Percentiles rank a stretch among this genome's conserved stretches.
Conservation (phyloP, 2,888 invertebrate genomes). For the Zaprionus lineosus region DNA sequence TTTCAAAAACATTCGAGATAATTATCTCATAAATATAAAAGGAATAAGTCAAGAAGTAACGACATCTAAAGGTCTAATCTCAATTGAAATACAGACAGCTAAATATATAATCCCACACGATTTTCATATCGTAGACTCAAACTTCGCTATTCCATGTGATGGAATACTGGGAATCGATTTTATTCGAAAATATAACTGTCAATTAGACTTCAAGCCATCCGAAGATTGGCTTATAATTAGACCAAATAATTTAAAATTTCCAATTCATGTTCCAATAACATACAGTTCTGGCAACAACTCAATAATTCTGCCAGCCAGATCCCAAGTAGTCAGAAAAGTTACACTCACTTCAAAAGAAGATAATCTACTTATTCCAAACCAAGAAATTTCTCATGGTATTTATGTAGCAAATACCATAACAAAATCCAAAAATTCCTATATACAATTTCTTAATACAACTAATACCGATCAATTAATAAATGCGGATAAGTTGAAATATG, state of each 20-base stretch:
- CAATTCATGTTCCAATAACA: neutral
- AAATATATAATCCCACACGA: neutral
- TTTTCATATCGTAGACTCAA: neutral
- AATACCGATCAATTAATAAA: neutral
- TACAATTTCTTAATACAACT: neutral
- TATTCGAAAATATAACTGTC: neutral
- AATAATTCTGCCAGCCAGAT: neutral
- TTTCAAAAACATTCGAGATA: neutral
- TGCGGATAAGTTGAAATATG: neutral
- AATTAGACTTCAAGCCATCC: neutral
- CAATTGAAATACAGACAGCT: neutral
- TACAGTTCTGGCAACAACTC: too few relatives aligned
- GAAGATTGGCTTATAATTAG: neutral
- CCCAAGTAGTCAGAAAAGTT: neutral
- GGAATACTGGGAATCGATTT: neutral
- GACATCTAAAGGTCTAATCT: neutral
- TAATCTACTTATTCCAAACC: neutral
- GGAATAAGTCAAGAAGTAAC: slow-evolving; percentile 2
- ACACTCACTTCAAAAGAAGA: neutral
- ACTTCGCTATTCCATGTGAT: slow-evolving; percentile 9
- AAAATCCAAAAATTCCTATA: neutral
- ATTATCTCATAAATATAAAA: slow-evolving; percentile 11
- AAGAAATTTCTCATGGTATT: neutral
- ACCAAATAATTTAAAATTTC: neutral
- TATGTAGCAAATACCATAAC: neutral